Conservation (phyloP, 1,140 invertebrate genomes). For the Drosophila yakuba region DNA sequence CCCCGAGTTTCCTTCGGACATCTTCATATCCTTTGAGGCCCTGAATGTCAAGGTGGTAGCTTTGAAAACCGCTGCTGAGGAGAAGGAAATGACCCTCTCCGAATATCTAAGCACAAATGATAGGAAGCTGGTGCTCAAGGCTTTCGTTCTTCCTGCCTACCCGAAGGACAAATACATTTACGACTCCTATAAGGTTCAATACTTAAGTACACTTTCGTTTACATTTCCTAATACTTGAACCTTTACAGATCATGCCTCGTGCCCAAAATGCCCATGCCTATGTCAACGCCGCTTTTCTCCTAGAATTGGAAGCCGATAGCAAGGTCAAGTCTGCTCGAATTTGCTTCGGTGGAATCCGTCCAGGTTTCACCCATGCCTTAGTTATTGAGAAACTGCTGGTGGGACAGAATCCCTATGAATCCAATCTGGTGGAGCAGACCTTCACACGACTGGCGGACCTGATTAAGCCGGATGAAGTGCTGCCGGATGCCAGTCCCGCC, state of each 20-base stretch:
- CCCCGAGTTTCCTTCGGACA: constrained; percentile 90
- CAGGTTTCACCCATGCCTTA: constrained; percentile 89
- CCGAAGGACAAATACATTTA: constrained; percentile 65
- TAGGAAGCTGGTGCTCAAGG: constrained; percentile 56
- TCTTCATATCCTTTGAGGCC: constrained; percentile 90
- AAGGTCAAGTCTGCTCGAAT: constrained; percentile 72
- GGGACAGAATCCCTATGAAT: constrained; percentile 86
- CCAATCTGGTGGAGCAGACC: constrained; percentile 86
- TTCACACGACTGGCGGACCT: constrained; percentile 87
- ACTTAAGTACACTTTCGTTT: not conserved
- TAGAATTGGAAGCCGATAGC: constrained; percentile 83
- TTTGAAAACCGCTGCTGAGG: constrained; percentile 27
- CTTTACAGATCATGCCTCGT: constrained; percentile 87
- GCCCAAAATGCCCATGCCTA: constrained; percentile 93
- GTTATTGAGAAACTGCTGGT: constrained; percentile 88
- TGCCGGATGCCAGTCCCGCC: constrained; percentile 88
- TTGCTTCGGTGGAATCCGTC: constrained; percentile 90
- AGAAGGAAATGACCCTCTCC: constrained; percentile 53
- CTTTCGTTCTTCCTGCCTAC: constrained; percentile 65
- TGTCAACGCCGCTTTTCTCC: constrained; percentile 92
- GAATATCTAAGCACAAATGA: constrained; percentile 52
- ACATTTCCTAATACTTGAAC: too few species aligned
- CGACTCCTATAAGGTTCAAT: constrained; percentile 86
- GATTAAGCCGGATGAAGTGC: constrained; percentile 87
- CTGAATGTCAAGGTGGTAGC: constrained; percentile 86